A percentile compares a stretch with the other conserved stretches of the same genome.
phyloP scores from a whole-genome alignment of 2,888 invertebrate species.

The Tuta absoluta region DNA sequence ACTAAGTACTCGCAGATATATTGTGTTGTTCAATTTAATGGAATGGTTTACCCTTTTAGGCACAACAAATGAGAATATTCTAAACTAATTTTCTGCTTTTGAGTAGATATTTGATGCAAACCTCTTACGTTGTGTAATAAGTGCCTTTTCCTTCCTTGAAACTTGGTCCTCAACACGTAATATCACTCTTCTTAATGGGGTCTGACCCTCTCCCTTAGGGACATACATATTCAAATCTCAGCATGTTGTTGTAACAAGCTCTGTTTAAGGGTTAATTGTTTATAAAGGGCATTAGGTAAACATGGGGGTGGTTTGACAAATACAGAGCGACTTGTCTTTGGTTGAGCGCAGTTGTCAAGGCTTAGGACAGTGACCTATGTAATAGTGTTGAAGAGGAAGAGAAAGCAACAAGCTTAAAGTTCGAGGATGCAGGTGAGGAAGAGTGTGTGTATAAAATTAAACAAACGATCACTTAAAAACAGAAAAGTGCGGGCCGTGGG shows the following conservation, averaged over 20 bases:
- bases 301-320: conserved; percentile 15
- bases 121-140: background rate
- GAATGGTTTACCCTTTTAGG: too few relatives aligned
- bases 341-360: background rate
- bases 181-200: conserved; percentile 49
- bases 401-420: too few relatives aligned
- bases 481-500: too few relatives aligned
- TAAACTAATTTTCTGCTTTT: too few relatives aligned
- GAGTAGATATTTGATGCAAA: background rate
- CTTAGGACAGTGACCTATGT: too few relatives aligned
- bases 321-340: background rate
- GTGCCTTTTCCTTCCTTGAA: background rate
- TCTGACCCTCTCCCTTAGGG: conserved; percentile 32
- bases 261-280: conserved; percentile 23
- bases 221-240: conserved; percentile 22
- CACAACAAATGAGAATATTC: too few relatives aligned
- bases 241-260: conserved; percentile 19
- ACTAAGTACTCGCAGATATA: too few relatives aligned
- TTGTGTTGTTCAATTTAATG: too few relatives aligned
- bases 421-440: too few relatives aligned
- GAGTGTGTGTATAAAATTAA: too few relatives aligned
- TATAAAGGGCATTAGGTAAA: conserved; percentile 15
- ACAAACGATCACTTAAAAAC: too few relatives aligned
- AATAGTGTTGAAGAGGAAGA: too few relatives aligned
- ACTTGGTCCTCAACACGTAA: conserved; percentile 29